These are phyloP conservation scores for Drosophila santomea DNA, from an alignment of 1,140 invertebrate genomes.

Conservation along the genomic window DNA sequence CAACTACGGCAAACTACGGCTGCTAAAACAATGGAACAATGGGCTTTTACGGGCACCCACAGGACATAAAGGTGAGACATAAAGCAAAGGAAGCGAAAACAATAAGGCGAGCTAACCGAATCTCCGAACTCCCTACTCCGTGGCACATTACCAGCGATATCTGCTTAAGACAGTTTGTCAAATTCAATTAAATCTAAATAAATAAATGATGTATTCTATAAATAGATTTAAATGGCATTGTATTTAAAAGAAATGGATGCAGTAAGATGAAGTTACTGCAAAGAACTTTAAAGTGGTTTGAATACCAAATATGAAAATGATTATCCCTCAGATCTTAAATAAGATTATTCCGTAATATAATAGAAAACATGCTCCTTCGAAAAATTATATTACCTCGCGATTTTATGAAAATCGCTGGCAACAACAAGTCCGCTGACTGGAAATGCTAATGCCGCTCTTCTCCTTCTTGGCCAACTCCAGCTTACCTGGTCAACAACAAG, in stretches of 20 bases:
- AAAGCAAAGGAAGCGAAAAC: constrained; percentile 26
- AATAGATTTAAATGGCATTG: too few species aligned
- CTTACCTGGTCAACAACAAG: constrained; percentile 15
- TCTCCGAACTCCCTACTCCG: background rate
- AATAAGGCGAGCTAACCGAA: background rate
- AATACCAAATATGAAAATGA: too few species aligned
- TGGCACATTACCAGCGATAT: too few species aligned
- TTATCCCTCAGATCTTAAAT: too few species aligned
- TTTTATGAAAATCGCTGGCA: background rate
- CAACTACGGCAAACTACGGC: constrained; percentile 50
- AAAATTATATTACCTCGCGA: background rate
- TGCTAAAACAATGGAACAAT: constrained; percentile 53
- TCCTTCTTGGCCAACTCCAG: constrained; percentile 20
- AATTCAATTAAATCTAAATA: background rate
- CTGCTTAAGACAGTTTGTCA: background rate
- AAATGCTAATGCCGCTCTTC: constrained; percentile 68
- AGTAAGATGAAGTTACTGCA: too few species aligned
- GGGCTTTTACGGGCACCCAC: constrained; percentile 50
- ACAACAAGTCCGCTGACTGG: constrained; percentile 13
- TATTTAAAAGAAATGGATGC: too few species aligned
- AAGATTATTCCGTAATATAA: too few species aligned
- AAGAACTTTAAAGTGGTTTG: background rate
- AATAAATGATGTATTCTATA: too few species aligned
- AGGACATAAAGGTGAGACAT: constrained; percentile 55
- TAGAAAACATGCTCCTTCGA: too few species aligned